These are phyloP conservation scores for Cavia porcellus DNA, from an alignment of 2,113 vertebrate species.

Conservation along the genomic window DNA sequence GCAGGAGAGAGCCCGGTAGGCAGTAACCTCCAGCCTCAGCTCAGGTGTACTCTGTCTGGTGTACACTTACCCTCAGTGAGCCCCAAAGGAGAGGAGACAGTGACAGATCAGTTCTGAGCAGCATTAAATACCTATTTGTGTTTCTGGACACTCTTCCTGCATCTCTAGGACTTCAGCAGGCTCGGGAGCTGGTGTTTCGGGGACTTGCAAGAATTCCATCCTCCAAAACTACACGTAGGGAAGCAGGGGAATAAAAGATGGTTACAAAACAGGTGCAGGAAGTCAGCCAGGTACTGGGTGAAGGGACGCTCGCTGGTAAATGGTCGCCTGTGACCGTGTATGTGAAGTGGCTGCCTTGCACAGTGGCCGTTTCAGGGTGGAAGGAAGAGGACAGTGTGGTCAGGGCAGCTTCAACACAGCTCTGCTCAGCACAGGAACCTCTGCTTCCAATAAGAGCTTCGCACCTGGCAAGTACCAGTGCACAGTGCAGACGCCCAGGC, in stretches of 20 bases:
- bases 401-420: not conserved
- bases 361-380: not conserved
- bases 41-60: not conserved
- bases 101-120: not conserved
- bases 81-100: not conserved
- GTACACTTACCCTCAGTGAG: not conserved
- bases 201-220: conserved; percentile 99
- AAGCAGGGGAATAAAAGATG: not conserved
- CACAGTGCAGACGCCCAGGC: not conserved
- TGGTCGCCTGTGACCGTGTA: not conserved
- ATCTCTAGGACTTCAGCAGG: conserved; percentile 93
- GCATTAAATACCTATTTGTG: conserved; percentile 92
- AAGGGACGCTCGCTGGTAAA: not conserved
- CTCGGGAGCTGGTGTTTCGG: conserved; percentile 97
- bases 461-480: not conserved
- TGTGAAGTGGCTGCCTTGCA: not conserved
- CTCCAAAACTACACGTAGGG: conserved; percentile 95
- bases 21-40: accelerated
- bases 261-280: not conserved
- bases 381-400: not conserved
- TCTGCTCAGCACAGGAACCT: not conserved
- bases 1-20: accelerated
- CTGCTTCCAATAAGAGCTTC: not conserved
- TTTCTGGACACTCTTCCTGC: conserved; percentile 94
- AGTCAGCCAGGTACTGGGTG: not conserved